Base-by-base conservation (phyloP, 2,113 vertebrate species). In the Pycnonotus jocosus region DNA sequence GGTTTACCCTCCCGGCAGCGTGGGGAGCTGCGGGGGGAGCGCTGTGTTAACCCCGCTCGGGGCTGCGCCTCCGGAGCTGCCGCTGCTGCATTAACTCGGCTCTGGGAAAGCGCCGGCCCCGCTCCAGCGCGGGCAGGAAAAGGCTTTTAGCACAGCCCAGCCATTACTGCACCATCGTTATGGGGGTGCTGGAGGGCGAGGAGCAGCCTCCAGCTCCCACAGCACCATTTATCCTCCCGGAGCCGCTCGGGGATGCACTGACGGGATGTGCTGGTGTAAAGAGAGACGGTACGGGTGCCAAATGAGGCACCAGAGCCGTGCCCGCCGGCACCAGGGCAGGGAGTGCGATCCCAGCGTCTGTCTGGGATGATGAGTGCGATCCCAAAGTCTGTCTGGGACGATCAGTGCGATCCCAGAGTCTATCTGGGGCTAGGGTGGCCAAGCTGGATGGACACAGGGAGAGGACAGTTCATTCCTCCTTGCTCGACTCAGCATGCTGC, bases 381-480 rank as follows among this genome's bases (percentile, higher is more conserved):
- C 17, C 44, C 44, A 44, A 17, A 18, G 44, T 44, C 7, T 44
- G 44, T 44, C 16, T 44, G 44, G 44, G 44, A 44, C 17, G 42
- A 44, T 1, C 47, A 13, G 25, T 24, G 44, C 0, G 1, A 56
- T 21, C 23, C 25, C 70, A 38, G 40, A 0, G 0, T 7, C 1
- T 5, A 17, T 4, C 15, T 45, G 76, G 21, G 37, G 17, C 30
- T 44, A 54, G 17, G 22, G 5, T 33, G 19, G 12, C 24, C 47
- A 44, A 38, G 30, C 37, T 74, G 61, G 15, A 11, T 6, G 11
- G 24, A 10, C 3, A 66, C 71, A 28, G 27, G 12, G n/a, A 73
- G 12, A 11, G 8, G 11, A 44, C 11, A 37, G 14, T 7, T 61
- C 13, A 69, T 27, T 53, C 23, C 12, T 45, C 24, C 23, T 65